Conservation (phyloP, 2,113 vertebrate genomes). For the Carassius gibelio region DNA sequence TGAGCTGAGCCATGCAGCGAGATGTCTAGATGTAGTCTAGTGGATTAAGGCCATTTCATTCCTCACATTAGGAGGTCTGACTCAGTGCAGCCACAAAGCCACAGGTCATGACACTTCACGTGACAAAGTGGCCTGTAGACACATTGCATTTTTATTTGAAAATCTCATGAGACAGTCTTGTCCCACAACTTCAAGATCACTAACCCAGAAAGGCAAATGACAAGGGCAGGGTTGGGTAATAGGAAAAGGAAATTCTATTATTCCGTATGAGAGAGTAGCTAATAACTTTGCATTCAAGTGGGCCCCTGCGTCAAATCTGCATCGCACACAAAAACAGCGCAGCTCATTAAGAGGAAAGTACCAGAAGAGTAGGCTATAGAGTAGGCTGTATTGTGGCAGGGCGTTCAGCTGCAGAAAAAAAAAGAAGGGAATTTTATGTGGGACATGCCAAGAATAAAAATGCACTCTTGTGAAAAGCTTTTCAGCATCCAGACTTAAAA, state of each 20-base stretch:
- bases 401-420: conserved; percentile 28
- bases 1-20: neutral
- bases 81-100: neutral
- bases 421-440: conserved; percentile 25
- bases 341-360: conserved; percentile 32
- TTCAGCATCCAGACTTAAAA: conserved; percentile 46
- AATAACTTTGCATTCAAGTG: conserved; percentile 34
- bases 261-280: conserved; percentile 30
- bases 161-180: conserved; percentile 6
- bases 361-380: conserved; percentile 39
- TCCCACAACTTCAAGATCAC: neutral
- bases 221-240: neutral
- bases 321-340: conserved; percentile 1
- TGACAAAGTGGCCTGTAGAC: neutral
- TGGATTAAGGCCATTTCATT: conserved; percentile 28
- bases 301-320: conserved; percentile 12
- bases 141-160: neutral
- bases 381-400: conserved; percentile 33
- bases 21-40: conserved; percentile 39
- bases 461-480: conserved; percentile 37
- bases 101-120: conserved; percentile 8
- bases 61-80: neutral
- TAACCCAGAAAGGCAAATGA: neutral
- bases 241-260: conserved; percentile 16
- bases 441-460: conserved; percentile 51